Percentiles rank a stretch among this genome's conserved stretches.
These are phyloP conservation scores for Tetramorium simillimum DNA, from an alignment of 1,140 invertebrate species.

Conservation along the genomic window DNA sequence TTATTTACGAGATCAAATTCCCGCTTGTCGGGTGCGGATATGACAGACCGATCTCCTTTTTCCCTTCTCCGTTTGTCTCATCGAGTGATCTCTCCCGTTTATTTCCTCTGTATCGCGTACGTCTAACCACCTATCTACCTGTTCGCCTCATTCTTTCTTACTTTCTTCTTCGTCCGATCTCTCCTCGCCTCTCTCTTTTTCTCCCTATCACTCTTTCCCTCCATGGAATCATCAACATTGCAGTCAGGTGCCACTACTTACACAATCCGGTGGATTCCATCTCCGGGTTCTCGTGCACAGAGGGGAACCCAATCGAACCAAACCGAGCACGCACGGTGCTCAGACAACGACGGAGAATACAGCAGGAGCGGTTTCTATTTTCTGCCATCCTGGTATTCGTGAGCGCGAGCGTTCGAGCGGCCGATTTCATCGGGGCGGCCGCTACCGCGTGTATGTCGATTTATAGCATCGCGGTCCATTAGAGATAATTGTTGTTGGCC, in stretches of 20 bases:
- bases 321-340: slow-evolving; percentile 33
- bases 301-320: slow-evolving; percentile 46
- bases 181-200: not conserved
- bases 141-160: slow-evolving; percentile 59
- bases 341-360: slow-evolving; percentile 19
- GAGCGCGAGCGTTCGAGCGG: slow-evolving; percentile 31
- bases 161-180: slow-evolving; percentile 13
- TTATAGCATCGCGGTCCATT: slow-evolving; percentile 84
- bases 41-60: slow-evolving; percentile 38
- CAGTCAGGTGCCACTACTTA: slow-evolving; percentile 81
- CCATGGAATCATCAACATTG: slow-evolving; percentile 73
- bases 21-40: slow-evolving; percentile 25
- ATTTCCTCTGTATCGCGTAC: slow-evolving; percentile 3
- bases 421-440: slow-evolving; percentile 78
- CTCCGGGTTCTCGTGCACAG: slow-evolving; percentile 57
- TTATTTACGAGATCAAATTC: slow-evolving; percentile 9
- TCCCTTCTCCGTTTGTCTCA: not conserved
- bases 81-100: slow-evolving; percentile 13
- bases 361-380: slow-evolving; percentile 79
- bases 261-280: slow-evolving; percentile 81
- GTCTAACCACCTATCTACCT: slow-evolving; percentile 44
- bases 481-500: slow-evolving; percentile 83
- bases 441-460: slow-evolving; percentile 78
- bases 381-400: slow-evolving; percentile 76
- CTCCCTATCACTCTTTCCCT: slow-evolving; percentile 13